A percentile compares a stretch with the other conserved stretches of the same genome.
Conservation (phyloP, 2,113 vertebrate species). For the Trinectes maculatus region DNA sequence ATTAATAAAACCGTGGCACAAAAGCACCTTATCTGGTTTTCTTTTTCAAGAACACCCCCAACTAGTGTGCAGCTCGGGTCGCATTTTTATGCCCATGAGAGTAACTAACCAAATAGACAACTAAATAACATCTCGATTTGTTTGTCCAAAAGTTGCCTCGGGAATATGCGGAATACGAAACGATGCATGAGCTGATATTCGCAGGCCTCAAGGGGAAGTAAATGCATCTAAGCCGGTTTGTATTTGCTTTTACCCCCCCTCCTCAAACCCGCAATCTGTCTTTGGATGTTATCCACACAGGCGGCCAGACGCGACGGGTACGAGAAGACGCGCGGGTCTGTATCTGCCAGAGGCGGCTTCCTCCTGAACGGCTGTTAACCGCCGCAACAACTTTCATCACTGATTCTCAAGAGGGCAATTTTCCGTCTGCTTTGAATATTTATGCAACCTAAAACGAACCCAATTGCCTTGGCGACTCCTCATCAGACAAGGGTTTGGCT, state of each 20-base stretch:
- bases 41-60: no score
- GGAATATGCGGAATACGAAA: conserved; percentile 9
- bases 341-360: conserved; percentile 39
- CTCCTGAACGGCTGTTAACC: conserved; percentile 37
- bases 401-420: conserved; percentile 56
- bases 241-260: conserved; percentile 6
- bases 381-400: conserved; percentile 78
- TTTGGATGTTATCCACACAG: conserved; percentile 31
- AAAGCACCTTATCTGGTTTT: conserved; percentile 36
- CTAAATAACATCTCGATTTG: no score
- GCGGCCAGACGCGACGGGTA: conserved; percentile 29
- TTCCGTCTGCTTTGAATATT: conserved; percentile 63
- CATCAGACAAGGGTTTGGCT: conserved; percentile 28
- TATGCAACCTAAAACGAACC: conserved; percentile 56
- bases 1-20: conserved; percentile 22
- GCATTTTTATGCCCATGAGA: no score
- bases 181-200: background rate
- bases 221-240: conserved; percentile 2
- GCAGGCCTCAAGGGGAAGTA: background rate
- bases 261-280: conserved; percentile 29
- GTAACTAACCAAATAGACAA: no score
- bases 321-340: conserved; percentile 31
- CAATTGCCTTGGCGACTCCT: conserved; percentile 12
- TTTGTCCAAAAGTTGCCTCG: no score
- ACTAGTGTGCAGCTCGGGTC: no score